These are phyloP conservation scores for Lissocephala sabroskyi DNA, from an alignment of 2,888 invertebrate genomes.

Conservation along the genomic window DNA sequence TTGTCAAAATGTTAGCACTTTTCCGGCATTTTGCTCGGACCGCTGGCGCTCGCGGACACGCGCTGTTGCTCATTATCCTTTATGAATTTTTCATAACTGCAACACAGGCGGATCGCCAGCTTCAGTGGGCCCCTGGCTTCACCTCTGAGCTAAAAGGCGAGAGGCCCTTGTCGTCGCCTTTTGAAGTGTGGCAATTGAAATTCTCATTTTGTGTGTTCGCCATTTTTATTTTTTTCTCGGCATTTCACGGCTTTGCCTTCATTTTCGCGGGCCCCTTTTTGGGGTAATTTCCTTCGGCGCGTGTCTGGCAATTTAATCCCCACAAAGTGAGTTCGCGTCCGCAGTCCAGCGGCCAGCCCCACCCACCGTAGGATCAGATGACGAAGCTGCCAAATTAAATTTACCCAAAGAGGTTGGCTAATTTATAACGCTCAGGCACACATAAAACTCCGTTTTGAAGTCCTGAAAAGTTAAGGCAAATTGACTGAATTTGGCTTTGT, in stretches of 20 bases:
- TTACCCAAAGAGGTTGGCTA: slow-evolving; percentile 14
- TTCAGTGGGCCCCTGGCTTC: neutral
- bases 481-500: too few relatives aligned
- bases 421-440: slow-evolving; percentile 1
- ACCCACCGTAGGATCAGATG: too few relatives aligned
- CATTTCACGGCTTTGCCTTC: too few relatives aligned
- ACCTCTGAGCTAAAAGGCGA: too few relatives aligned
- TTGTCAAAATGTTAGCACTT: slow-evolving; percentile 51
- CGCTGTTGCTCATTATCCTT: slow-evolving; percentile 67
- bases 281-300: slow-evolving; percentile 47
- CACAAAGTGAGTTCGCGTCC: slow-evolving; percentile 20
- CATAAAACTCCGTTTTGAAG: neutral
- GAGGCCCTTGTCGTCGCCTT: slow-evolving; percentile 13
- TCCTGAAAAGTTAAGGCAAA: too few relatives aligned
- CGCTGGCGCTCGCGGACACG: slow-evolving; percentile 44
- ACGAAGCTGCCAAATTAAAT: slow-evolving; percentile 49
- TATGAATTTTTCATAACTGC: slow-evolving; percentile 69
- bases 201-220: slow-evolving; percentile 8
- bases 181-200: slow-evolving; percentile 45
- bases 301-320: slow-evolving; percentile 54
- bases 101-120: slow-evolving; percentile 11
- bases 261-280: neutral
- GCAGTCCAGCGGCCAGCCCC: neutral
- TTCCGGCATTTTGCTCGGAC: slow-evolving; percentile 33
- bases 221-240: neutral